phyloP scores from a whole-genome alignment of 2,888 invertebrate genomes.

The Chloroclysta siterata region DNA sequence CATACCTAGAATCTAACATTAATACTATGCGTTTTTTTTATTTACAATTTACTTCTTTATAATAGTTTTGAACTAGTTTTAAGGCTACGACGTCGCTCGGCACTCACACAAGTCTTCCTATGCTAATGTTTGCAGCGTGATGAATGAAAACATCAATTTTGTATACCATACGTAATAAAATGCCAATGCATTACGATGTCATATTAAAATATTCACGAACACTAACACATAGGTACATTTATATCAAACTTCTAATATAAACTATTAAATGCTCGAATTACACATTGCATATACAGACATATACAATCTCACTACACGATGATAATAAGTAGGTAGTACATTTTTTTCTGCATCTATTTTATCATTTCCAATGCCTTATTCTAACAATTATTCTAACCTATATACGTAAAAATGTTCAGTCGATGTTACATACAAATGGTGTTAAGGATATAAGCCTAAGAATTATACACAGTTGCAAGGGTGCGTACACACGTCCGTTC shows the following conservation, averaged over 20 bases:
- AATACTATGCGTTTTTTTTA: slow-evolving; percentile 73
- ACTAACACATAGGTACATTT: slow-evolving; percentile 70
- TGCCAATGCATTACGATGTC: slow-evolving; percentile 54
- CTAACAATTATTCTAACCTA: slow-evolving; percentile 61
- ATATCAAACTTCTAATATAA: slow-evolving; percentile 66
- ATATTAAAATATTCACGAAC: slow-evolving; percentile 65
- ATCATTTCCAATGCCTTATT: slow-evolving; percentile 39
- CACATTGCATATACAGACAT: slow-evolving; percentile 67
- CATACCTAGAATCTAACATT: slow-evolving; percentile 71
- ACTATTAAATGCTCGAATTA: slow-evolving; percentile 80
- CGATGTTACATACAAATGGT: slow-evolving; percentile 83
- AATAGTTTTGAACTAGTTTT: slow-evolving; percentile 84
- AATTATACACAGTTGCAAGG: slow-evolving; percentile 50
- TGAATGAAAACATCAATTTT: slow-evolving; percentile 56
- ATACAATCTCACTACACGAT: slow-evolving; percentile 71
- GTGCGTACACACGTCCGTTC: slow-evolving; percentile 47
- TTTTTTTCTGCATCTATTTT: slow-evolving; percentile 52
- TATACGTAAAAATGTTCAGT: slow-evolving; percentile 83
- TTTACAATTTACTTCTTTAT: slow-evolving; percentile 71
- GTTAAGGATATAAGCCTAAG: slow-evolving; percentile 69
- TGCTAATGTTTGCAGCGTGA: slow-evolving; percentile 71
- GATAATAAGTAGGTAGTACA: slow-evolving; percentile 49
- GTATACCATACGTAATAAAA: slow-evolving; percentile 52
- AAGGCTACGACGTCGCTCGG: slow-evolving; percentile 81
- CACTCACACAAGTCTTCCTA: slow-evolving; percentile 74